These are phyloP conservation scores for Talpa occidentalis DNA, from an alignment of 2,113 vertebrate genomes.

Conservation along the genomic window DNA sequence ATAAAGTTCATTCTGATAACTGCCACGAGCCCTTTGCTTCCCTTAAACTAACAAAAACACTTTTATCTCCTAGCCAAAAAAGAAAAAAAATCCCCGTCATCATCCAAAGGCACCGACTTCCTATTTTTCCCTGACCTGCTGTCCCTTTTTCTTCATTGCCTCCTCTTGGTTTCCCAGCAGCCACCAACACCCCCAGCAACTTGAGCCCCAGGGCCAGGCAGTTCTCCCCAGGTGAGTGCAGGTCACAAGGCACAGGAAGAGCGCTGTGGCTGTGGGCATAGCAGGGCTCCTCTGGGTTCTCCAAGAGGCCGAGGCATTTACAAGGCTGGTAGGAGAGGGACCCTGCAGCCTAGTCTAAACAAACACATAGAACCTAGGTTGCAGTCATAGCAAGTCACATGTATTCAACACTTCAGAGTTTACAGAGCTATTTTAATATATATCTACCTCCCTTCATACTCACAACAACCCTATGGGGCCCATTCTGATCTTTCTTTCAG, in stretches of 20 bases:
- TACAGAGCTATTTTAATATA: neutral
- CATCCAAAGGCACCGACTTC: slow-evolving; percentile 59
- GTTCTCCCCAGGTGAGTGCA: neutral
- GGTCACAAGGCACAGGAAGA: neutral
- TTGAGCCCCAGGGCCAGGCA: neutral
- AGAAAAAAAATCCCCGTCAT: slow-evolving; percentile 43
- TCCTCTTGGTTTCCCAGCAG: slow-evolving; percentile 66
- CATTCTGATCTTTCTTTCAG: neutral
- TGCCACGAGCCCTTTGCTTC: neutral
- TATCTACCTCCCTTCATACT: neutral
- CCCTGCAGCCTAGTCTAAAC: neutral
- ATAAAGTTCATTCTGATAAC: slow-evolving; percentile 41
- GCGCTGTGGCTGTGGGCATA: accelerated
- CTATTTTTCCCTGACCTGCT: slow-evolving; percentile 53
- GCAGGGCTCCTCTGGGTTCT: neutral
- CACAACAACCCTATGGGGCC: accelerated
- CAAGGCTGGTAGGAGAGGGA: neutral
- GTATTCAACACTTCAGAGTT: neutral
- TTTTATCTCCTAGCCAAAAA: slow-evolving; percentile 58
- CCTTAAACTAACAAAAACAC: slow-evolving; percentile 75
- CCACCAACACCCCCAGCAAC: neutral
- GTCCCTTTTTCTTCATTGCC: slow-evolving; percentile 23
- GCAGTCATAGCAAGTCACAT: neutral
- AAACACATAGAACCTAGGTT: neutral
- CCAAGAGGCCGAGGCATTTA: slow-evolving; percentile 36